Evolutionary conservation across 2,113 vertebrate genomes (phyloP).

Genomic region (Peucedramus taeniatus): DNA sequence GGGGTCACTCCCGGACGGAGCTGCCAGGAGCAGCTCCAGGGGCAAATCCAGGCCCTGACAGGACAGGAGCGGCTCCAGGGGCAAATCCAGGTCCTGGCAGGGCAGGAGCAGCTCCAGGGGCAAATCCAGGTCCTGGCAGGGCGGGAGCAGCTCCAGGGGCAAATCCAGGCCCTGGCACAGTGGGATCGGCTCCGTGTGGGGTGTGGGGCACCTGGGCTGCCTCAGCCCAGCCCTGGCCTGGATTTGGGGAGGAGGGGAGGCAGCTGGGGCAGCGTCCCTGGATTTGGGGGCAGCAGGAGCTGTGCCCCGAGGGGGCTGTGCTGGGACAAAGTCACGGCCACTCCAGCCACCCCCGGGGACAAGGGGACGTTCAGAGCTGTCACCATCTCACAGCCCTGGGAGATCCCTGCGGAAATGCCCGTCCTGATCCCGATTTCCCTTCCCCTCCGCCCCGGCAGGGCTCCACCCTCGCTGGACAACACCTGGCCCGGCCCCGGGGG

Average conservation of each 20-base stretch:
- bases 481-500: not conserved
- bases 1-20: not conserved
- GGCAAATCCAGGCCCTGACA: not conserved
- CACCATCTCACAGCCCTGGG: not conserved
- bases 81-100: no score
- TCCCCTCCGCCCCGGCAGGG: not conserved
- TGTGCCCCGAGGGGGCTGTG: not conserved
- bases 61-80: no score
- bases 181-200: fast-evolving
- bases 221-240: fast-evolving
- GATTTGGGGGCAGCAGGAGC: not conserved
- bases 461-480: conserved; percentile 69
- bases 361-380: not conserved
- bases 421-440: fast-evolving
- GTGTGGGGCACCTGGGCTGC: not conserved
- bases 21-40: no score
- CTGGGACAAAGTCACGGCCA: not conserved
- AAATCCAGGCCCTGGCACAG: not conserved
- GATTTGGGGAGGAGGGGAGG: not conserved
- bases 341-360: no score
- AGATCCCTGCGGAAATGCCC: fast-evolving
- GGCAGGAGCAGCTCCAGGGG: no score
- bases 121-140: no score
- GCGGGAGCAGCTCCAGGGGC: no score
- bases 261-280: fast-evolving